Conservation (phyloP, 1,140 invertebrate species). For the Brachionus rotundiformis region DNA sequence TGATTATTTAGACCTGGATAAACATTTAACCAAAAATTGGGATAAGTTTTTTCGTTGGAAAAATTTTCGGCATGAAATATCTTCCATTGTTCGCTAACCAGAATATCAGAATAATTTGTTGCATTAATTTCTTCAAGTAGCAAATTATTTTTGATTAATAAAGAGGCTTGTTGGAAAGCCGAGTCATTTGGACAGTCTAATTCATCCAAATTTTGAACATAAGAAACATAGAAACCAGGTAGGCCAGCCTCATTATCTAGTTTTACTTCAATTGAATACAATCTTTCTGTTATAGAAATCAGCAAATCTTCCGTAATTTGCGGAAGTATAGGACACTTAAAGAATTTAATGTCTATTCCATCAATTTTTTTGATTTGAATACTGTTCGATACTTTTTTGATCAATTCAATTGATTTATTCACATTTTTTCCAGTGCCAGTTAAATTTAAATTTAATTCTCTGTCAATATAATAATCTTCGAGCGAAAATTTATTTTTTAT, state of each 20-base stretch:
- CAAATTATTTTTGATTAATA: not conserved
- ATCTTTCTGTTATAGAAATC: not conserved
- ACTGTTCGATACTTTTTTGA: not conserved
- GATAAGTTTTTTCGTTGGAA: not conserved
- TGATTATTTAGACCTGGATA: not conserved
- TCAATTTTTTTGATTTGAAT: not conserved
- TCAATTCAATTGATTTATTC: not conserved
- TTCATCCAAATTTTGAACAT: not conserved
- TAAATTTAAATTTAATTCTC: not conserved
- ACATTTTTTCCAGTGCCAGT: not conserved
- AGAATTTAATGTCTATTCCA: not conserved
- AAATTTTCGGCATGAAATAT: no score
- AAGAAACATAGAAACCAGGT: conserved; percentile 4
- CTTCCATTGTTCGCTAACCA: conserved; percentile 26
- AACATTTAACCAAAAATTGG: not conserved
- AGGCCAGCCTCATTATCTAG: not conserved
- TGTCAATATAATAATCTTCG: not conserved
- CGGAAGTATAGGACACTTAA: not conserved
- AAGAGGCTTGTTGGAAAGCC: not conserved
- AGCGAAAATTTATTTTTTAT: not conserved
- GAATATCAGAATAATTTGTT: not conserved
- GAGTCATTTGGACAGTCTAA: not conserved
- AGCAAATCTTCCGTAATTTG: not conserved
- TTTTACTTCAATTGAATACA: conserved; percentile 2
- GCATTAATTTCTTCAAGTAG: not conserved